Conservation (phyloP, 2,888 invertebrate species). For the Escarpia spicata region DNA sequence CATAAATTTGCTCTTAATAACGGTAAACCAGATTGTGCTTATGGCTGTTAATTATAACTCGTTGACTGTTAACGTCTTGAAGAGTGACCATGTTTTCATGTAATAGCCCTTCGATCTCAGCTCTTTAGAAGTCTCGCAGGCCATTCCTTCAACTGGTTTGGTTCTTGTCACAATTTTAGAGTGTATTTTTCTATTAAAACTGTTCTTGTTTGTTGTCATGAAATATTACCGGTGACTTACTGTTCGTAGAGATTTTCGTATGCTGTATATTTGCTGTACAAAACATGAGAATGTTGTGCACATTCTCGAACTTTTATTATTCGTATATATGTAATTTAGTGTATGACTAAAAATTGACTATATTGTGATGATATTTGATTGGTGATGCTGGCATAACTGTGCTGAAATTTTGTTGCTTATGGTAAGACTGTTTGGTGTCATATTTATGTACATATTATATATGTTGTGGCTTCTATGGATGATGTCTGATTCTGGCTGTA, state of each 20-base stretch:
- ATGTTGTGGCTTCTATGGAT: not conserved
- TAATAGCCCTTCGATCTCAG: not conserved
- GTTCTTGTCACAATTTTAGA: not conserved
- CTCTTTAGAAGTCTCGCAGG: not conserved
- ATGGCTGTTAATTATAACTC: not conserved
- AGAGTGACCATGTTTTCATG: not conserved
- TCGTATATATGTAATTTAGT: not conserved
- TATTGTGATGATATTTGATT: slow-evolving; percentile 1
- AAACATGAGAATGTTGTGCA: not conserved
- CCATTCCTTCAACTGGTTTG: not conserved
- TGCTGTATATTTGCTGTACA: slow-evolving; percentile 16
- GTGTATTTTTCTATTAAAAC: not conserved
- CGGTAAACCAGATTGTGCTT: not conserved
- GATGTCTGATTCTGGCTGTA: not conserved
- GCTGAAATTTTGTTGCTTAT: not conserved
- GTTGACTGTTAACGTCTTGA: not conserved
- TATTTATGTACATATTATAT: not conserved
- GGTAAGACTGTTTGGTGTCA: slow-evolving; percentile 5
- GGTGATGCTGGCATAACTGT: not conserved
- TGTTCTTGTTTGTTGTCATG: slow-evolving; percentile 4
- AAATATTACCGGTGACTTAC: not conserved
- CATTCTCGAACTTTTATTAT: slow-evolving; percentile 6
- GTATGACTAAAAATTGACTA: too few species aligned
- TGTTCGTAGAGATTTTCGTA: not conserved
- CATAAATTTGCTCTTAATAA: not conserved